Percentiles rank a stretch among this genome's conserved stretches.
phyloP scores from a whole-genome alignment of 2,888 invertebrate genomes.

The Tipula unca region DNA sequence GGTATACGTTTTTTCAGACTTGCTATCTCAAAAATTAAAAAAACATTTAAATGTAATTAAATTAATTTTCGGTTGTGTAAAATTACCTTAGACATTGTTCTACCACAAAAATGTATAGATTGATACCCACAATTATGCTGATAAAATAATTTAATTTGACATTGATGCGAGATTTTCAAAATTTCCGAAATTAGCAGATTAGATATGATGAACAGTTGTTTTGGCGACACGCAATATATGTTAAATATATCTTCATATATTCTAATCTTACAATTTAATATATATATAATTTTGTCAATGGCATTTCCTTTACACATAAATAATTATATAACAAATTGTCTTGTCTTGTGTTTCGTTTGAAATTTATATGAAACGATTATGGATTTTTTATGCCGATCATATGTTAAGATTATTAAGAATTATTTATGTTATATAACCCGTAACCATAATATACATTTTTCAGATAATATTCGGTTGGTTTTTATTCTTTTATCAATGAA shows the following conservation, averaged over 20 bases:
- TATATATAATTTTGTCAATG: background rate
- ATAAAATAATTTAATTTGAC: conserved; percentile 1
- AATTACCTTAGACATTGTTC: background rate
- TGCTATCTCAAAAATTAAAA: background rate
- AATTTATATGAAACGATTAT: background rate
- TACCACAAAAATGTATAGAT: background rate
- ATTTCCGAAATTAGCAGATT: background rate
- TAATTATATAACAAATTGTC: background rate
- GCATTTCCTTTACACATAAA: background rate
- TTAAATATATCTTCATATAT: background rate
- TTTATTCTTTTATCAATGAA: background rate
- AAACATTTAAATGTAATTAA: background rate
- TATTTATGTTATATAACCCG: too few species aligned
- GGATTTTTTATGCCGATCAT: background rate
- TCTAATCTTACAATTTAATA: background rate
- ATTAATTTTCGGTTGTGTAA: background rate
- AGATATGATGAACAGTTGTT: background rate
- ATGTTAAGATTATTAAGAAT: background rate
- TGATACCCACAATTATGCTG: background rate
- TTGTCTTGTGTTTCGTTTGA: background rate
- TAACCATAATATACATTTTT: background rate
- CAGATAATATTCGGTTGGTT: background rate
- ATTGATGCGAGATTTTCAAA: background rate
- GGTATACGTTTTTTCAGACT: background rate
- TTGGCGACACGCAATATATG: background rate